These are phyloP conservation scores for Tetraodon nigroviridis DNA, from an alignment of 2,113 vertebrate genomes.

Conservation along the genomic window DNA sequence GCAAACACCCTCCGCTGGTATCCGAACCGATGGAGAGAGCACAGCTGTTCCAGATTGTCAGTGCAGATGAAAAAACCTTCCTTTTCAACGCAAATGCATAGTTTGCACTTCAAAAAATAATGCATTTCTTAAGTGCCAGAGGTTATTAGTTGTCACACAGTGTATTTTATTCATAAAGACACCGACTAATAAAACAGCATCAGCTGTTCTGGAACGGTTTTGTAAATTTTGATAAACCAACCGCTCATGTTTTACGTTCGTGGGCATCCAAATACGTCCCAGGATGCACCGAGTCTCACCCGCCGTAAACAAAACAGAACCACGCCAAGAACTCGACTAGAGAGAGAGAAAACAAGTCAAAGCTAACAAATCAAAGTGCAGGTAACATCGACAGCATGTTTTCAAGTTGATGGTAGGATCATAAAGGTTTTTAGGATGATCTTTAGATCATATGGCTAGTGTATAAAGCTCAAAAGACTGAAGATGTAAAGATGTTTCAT, in stretches of 20 bases:
- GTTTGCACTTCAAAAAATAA: constrained; percentile 5
- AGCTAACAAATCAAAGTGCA: no score
- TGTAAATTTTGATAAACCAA: not conserved
- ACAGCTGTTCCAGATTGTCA: constrained; percentile 50
- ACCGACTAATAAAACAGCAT: not conserved
- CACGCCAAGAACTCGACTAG: no score
- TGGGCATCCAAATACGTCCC: not conserved
- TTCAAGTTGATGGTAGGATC: no score
- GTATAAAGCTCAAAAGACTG: not conserved
- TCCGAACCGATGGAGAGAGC: constrained; percentile 27
- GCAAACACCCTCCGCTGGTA: not conserved
- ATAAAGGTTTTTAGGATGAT: not conserved
- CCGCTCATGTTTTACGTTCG: not conserved
- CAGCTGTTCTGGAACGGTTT: no score
- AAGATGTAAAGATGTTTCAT: not conserved
- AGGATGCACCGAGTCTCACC: not conserved
- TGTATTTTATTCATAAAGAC: constrained; percentile 5
- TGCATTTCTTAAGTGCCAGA: not conserved
- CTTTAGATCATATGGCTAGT: not conserved
- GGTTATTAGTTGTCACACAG: not conserved
- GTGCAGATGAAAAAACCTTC: constrained; percentile 21
- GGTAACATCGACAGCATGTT: no score
- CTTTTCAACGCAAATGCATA: not conserved
- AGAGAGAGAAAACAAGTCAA: no score
- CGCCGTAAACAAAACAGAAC: no score